Percentiles rank a stretch among this genome's conserved stretches.
Evolutionary conservation across 64 coral and sea anemone genomes (phyloP).

Genomic region (Montipora sp.): DNA sequence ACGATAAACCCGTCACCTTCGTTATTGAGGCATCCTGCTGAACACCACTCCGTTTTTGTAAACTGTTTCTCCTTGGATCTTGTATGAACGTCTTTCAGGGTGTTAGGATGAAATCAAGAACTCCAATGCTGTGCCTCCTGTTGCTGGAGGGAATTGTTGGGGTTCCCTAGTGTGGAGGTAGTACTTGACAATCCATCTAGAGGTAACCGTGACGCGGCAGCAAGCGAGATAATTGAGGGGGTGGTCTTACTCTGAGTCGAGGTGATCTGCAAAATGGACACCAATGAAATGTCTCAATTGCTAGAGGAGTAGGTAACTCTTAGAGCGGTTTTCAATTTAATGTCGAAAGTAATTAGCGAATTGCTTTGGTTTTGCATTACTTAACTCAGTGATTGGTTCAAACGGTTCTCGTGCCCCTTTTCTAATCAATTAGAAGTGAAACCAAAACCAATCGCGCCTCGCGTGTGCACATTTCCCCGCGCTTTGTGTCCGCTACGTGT

Average conservation of each 20-base stretch:
- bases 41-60: neutral
- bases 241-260: neutral
- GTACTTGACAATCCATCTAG: neutral
- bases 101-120: neutral
- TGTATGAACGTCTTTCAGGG: neutral
- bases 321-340: no score
- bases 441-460: no score
- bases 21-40: neutral
- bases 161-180: neutral
- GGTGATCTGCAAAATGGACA: slow-evolving; percentile 26
- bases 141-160: neutral
- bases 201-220: neutral
- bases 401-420: no score
- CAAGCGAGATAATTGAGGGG: no score
- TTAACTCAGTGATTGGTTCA: no score
- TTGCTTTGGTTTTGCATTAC: no score
- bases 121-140: slow-evolving; percentile 26
- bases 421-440: no score
- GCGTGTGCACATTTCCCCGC: no score
- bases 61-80: neutral
- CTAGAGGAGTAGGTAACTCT: no score
- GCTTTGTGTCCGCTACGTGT: no score
- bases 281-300: neutral
- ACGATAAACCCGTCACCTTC: neutral
- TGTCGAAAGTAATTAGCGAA: no score